Conservation (phyloP, 2,888 invertebrate genomes). For the Phaedon cochleariae region DNA sequence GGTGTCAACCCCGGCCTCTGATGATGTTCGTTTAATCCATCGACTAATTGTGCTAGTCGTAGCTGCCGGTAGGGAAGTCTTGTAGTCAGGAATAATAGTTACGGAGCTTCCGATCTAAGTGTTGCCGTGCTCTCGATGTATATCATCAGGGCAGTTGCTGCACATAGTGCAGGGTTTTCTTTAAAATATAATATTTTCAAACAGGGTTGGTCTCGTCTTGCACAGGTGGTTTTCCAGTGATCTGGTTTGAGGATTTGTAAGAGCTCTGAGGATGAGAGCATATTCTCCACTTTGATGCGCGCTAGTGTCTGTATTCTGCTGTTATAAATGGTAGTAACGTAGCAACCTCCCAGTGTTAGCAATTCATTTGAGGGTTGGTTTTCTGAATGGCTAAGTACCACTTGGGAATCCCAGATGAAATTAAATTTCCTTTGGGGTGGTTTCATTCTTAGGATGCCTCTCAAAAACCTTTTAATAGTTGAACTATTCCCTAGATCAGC, state of each 20-base stretch:
- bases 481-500: not conserved
- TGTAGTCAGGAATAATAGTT: conserved; percentile 14
- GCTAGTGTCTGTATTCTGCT: conserved; percentile 10
- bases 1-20: conserved; percentile 35
- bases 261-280: not conserved
- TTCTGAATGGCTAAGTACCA: not conserved
- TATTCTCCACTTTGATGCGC: conserved; percentile 34
- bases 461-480: not conserved
- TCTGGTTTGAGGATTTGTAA: conserved; percentile 2
- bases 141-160: conserved; percentile 23
- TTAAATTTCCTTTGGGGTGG: not conserved
- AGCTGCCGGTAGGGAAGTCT: conserved; percentile 28
- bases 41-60: conserved; percentile 37
- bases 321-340: not conserved
- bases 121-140: conserved; percentile 27
- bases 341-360: not conserved
- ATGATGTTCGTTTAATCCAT: conserved; percentile 36
- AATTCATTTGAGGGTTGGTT: not conserved
- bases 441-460: not conserved
- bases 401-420: not conserved
- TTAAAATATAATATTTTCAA: conserved; percentile 31
- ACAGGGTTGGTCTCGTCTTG: conserved; percentile 3
- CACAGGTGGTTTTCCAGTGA: conserved; percentile 8
- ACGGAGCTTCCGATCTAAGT: conserved; percentile 2
- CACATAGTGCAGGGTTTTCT: conserved; percentile 36